Evolutionary conservation across 2,797 vertebrate genomes (phyloP).

Genomic region (Anas flavirostris): DNA sequence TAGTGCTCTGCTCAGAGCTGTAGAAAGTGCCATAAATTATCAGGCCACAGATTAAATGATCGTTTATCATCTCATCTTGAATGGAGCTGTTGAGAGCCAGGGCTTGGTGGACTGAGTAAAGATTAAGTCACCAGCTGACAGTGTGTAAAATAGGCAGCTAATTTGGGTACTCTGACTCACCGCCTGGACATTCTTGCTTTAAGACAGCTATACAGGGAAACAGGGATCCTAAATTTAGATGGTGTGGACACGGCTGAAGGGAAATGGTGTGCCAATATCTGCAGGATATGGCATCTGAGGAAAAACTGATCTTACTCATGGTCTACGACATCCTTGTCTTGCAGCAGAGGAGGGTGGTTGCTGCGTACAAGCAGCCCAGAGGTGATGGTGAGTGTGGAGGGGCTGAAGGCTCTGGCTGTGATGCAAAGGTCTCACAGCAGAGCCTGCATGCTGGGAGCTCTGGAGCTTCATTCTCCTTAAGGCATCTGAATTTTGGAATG

Average conservation of each 20-base stretch:
- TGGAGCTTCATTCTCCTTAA: background rate
- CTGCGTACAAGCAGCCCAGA: background rate
- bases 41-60: background rate
- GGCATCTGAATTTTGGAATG: background rate
- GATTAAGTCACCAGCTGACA: background rate
- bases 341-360: background rate
- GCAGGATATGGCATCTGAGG: background rate
- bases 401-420: background rate
- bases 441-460: background rate
- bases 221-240: conserved; percentile 31
- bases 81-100: background rate
- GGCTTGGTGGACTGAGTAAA: background rate
- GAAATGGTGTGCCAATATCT: background rate
- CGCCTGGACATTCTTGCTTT: conserved; percentile 12
- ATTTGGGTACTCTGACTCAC: conserved; percentile 43
- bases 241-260: background rate
- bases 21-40: background rate
- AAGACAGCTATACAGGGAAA: background rate
- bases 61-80: background rate
- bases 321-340: background rate
- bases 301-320: background rate
- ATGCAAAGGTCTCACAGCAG: rapidly evolving
- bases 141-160: background rate
- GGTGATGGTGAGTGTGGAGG: rapidly evolving
- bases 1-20: background rate